Evolutionary conservation across 2,797 vertebrate species (phyloP), one percentile per base, ranked within the genome.

Genomic region (Eulemur rubriventer): DNA sequence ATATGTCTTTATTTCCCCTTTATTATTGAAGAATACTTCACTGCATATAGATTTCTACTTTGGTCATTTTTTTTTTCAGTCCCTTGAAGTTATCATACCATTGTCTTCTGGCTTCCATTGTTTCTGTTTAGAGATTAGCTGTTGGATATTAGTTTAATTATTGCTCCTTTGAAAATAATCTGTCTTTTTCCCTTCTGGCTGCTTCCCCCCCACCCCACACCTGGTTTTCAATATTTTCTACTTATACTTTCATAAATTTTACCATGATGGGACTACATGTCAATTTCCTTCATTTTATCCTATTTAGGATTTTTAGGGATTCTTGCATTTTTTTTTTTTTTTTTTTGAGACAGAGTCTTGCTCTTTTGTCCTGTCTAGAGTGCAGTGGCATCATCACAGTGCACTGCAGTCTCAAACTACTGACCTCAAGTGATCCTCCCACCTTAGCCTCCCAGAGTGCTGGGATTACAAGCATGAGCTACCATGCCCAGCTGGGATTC

Each of bases 71-170:
- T 72, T 35, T 38, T 69, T 67, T 48, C 63, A 65, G 20, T 52
- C 14, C 2, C 13, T 94, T 75, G 5, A 69, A 65, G 12, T 90
- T 70, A 91, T 63, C 17, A 43, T 73, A 61, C 0, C 41, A 67
- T 52, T 78, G 76, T 84, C 86, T 91, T 94, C 86, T 78, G 48
- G 26, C 52, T 95, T 91, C 59, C 76, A 84, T 63, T 81, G 30
- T 88, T 89, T 50, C n/a, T 89, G n/a, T 52, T 95, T 20, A 78
- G 35, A 95, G 80, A 22, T 91, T 94, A 93, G 50, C 28, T 91
- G 18, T 69, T 84, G 9, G 41, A 48, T 81, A 24, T 91, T 30
- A 92, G 30, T 38, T 20, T 96, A 61, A 59, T 87, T 70, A 61
- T 28, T 79, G 26, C 9, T 67, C 28, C 33, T 89, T 67, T 78